Percentiles rank a stretch among this genome's conserved stretches.
Conservation (phyloP, 2,888 invertebrate species). For the Sphecodes monilicornis region DNA sequence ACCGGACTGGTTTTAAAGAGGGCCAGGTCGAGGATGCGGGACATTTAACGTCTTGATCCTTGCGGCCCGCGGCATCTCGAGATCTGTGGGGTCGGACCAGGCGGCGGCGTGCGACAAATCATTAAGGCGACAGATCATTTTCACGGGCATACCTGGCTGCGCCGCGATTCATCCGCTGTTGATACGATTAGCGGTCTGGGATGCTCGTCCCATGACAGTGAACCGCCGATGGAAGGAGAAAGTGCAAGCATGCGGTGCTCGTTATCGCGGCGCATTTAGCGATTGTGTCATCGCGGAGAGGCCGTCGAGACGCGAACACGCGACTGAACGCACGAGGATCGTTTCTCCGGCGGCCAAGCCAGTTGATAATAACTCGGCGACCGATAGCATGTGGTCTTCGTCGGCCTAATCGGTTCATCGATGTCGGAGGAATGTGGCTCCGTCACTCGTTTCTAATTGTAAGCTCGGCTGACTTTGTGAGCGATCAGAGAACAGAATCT, state of each 20-base stretch:
- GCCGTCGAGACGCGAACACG: background rate
- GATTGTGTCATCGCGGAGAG: conserved; percentile 4
- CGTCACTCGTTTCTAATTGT: background rate
- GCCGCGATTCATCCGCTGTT: background rate
- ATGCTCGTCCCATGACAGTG: background rate
- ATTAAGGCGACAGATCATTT: background rate
- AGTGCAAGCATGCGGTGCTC: background rate
- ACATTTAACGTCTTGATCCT: conserved; percentile 63
- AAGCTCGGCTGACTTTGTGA: background rate
- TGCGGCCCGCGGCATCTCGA: conserved; percentile 37
- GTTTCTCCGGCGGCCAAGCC: background rate
- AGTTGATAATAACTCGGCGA: background rate
- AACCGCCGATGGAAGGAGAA: background rate
- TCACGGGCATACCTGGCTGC: background rate
- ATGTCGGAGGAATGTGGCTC: background rate
- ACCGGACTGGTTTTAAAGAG: conserved; percentile 77
- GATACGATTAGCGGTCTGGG: background rate
- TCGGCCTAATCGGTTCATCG: background rate
- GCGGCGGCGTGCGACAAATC: conserved; percentile 5
- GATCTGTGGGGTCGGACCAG: conserved; percentile 42
- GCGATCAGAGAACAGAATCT: background rate
- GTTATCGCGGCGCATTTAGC: background rate
- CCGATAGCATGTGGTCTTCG: background rate
- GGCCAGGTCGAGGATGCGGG: conserved; percentile 51
- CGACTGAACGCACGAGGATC: background rate